Conservation (phyloP, 1,140 invertebrate species). For the Anastrepha obliqua region DNA sequence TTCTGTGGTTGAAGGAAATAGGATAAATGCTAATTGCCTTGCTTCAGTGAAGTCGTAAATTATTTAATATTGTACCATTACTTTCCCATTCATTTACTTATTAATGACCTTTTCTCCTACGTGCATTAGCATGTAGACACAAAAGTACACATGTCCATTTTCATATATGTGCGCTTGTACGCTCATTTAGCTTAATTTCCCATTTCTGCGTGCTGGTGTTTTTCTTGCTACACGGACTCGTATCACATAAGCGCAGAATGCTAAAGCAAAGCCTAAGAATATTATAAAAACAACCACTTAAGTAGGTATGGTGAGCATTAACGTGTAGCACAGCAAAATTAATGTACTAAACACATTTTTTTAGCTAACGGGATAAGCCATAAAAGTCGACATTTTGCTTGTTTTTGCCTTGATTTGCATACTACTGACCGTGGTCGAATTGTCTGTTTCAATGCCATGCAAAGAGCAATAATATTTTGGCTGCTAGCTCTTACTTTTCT, state of each 20-base stretch:
- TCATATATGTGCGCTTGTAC: background rate
- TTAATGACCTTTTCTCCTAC: slow-evolving; percentile 3
- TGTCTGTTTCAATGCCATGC: background rate
- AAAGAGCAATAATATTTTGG: no score
- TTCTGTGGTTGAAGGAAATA: background rate
- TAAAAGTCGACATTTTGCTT: background rate
- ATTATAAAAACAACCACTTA: background rate
- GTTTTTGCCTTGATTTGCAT: background rate
- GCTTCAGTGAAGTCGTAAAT: background rate
- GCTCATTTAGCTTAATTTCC: background rate
- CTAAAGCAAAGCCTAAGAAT: background rate
- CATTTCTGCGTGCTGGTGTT: slow-evolving; percentile 15
- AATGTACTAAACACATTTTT: background rate
- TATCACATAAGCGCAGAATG: background rate
- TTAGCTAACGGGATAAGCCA: background rate
- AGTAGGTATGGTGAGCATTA: background rate
- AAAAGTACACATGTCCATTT: background rate
- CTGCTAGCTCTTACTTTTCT: background rate
- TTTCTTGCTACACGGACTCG: background rate
- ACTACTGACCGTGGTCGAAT: background rate
- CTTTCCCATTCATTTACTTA: background rate
- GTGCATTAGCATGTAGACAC: no score
- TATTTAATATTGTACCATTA: slow-evolving; percentile 5
- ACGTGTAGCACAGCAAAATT: background rate
- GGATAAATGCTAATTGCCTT: background rate